phyloP scores from a whole-genome alignment of 2,797 vertebrate species.

The Platyrinchus mystaceus region DNA sequence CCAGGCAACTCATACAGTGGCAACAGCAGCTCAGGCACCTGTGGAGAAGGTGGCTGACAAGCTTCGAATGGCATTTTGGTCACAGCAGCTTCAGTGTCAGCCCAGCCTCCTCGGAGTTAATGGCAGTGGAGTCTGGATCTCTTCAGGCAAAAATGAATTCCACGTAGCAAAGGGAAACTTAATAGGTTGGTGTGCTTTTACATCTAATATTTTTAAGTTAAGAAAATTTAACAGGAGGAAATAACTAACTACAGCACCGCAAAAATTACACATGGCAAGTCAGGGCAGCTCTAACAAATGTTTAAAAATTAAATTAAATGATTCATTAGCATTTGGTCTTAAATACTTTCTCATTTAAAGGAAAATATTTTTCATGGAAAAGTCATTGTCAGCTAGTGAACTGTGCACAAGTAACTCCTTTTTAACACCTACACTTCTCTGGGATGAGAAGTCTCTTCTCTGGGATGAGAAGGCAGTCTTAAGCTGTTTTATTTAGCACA shows the following conservation, averaged over 20 bases:
- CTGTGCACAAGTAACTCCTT: background rate
- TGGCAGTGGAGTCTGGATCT: slow-evolving; percentile 90
- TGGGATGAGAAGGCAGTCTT: background rate
- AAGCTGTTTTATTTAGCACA: background rate
- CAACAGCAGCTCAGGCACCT: slow-evolving; percentile 88
- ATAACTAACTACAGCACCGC: background rate
- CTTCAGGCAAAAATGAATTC: slow-evolving; percentile 92
- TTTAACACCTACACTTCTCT: background rate
- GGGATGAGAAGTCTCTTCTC: background rate
- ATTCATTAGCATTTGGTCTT: background rate
- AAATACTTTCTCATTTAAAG: background rate
- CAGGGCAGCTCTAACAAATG: background rate
- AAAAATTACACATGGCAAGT: background rate
- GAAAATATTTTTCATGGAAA: background rate
- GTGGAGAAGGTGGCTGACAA: slow-evolving; percentile 92
- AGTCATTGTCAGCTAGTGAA: background rate
- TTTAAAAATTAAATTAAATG: background rate
- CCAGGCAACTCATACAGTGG: slow-evolving; percentile 91
- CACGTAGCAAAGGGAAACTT: slow-evolving; percentile 93
- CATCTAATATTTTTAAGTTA: background rate
- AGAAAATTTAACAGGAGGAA: background rate
- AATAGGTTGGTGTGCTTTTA: slow-evolving; percentile 78
- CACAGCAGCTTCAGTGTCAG: slow-evolving; percentile 92
- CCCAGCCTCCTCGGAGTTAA: slow-evolving; percentile 90
- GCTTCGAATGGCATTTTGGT: slow-evolving; percentile 90